phyloP scores from a whole-genome alignment of 2,113 vertebrate genomes.

The Passer montanus region DNA sequence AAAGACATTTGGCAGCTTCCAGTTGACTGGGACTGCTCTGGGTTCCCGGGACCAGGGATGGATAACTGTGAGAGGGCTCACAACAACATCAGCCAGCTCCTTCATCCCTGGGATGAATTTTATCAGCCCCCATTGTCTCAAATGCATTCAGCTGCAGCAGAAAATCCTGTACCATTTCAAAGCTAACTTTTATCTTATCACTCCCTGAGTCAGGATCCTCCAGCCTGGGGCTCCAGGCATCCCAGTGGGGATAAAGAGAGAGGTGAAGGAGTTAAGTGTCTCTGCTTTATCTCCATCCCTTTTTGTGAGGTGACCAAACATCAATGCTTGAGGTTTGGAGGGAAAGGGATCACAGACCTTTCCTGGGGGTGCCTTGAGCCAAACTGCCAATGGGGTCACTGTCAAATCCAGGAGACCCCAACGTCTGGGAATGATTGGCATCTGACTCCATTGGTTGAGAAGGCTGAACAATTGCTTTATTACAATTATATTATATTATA shows the following conservation, averaged over 20 bases:
- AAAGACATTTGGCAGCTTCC: neutral
- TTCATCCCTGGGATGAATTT: neutral
- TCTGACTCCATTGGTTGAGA: no score
- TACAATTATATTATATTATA: no score
- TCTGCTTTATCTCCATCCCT: neutral
- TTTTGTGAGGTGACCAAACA: neutral
- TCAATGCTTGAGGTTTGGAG: rapidly evolving
- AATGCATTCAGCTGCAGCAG: neutral
- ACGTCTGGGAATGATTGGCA: no score
- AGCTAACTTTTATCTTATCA: neutral
- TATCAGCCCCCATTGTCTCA: neutral
- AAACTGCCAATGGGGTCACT: neutral
- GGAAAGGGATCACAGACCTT: neutral
- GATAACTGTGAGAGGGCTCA: neutral
- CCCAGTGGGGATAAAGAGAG: neutral
- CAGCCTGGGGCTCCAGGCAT: neutral
- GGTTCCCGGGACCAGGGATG: neutral
- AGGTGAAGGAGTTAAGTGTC: neutral
- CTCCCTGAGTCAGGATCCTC: neutral
- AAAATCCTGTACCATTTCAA: neutral
- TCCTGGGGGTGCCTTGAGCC: neutral
- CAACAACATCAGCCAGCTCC: neutral
- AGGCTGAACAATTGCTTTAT: no score
- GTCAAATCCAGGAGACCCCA: no score
- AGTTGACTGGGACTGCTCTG: neutral